Conservation (phyloP, 2,888 invertebrate genomes). For the Eristalinus aeneus region DNA sequence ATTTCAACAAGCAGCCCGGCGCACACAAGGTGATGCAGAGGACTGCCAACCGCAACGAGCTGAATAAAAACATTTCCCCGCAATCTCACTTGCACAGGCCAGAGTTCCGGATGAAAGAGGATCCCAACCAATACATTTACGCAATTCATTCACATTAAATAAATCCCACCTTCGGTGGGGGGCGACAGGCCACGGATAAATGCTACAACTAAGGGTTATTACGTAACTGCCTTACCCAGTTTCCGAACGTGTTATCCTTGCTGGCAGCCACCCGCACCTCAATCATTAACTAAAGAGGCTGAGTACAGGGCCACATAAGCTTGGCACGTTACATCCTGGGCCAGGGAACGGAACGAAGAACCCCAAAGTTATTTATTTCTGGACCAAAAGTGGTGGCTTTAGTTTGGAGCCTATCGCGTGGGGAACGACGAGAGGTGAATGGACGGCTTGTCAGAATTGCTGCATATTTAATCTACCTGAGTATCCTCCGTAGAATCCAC, state of each 20-base stretch:
- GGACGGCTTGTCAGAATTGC: not conserved
- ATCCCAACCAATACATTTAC: slow-evolving; percentile 40
- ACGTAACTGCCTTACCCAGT: slow-evolving; percentile 19
- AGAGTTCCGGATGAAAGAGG: slow-evolving; percentile 7
- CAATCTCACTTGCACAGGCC: slow-evolving; percentile 38
- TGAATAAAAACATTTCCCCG: slow-evolving; percentile 16
- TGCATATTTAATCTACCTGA: not conserved
- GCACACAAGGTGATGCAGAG: not conserved
- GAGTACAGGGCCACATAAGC: slow-evolving; percentile 47
- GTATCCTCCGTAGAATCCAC: not conserved
- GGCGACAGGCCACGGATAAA: slow-evolving; percentile 30
- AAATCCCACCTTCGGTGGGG: slow-evolving; percentile 28
- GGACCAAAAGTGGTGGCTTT: not conserved
- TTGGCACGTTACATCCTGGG: not conserved
- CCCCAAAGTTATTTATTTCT: not conserved
- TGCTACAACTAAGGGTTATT: slow-evolving; percentile 27
- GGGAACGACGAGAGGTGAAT: not conserved
- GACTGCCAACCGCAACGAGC: slow-evolving; percentile 7
- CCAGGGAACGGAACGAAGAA: not conserved
- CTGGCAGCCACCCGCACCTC: not conserved
- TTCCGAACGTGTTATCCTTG: slow-evolving; percentile 16
- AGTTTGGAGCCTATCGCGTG: not conserved
- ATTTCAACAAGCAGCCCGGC: slow-evolving; percentile 14
- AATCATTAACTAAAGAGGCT: not conserved
- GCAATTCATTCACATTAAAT: slow-evolving; percentile 66